Conservation (phyloP, 1,140 invertebrate species). For the Ceratitis capitata region DNA sequence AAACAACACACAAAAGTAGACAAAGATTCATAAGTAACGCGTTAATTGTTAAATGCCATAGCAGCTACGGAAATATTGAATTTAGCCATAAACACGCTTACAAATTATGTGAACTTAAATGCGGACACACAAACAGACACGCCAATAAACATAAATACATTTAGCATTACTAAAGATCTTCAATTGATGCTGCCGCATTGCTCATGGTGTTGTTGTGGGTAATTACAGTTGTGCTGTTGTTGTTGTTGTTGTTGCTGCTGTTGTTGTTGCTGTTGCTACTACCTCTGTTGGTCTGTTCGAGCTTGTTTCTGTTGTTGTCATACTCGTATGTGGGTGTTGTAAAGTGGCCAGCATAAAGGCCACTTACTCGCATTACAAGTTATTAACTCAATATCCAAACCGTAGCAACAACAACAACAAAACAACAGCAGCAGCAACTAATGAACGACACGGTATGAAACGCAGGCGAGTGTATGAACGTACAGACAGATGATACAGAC, state of each 20-base stretch:
- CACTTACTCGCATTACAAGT: conserved; percentile 37
- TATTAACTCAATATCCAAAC: conserved; percentile 28
- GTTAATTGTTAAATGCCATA: not conserved
- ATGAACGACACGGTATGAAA: not conserved
- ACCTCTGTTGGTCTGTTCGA: too few relatives aligned
- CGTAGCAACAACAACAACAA: not conserved
- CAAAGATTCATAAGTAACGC: not conserved
- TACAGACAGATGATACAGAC: not conserved
- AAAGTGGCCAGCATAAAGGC: not conserved
- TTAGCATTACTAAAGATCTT: not conserved
- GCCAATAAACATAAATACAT: not conserved
- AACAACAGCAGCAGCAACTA: not conserved
- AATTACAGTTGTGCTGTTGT: not conserved
- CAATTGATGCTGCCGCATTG: not conserved
- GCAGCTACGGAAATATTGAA: too few relatives aligned
- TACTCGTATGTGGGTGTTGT: not conserved
- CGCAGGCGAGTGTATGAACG: not conserved
- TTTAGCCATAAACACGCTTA: not conserved
- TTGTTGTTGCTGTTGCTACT: not conserved
- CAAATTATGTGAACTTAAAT: not conserved
- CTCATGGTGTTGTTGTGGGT: not conserved
- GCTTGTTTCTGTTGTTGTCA: not conserved
- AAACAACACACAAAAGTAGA: not conserved
- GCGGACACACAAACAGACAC: not conserved
- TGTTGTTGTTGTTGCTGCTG: not conserved